Base-by-base conservation (phyloP, 1,140 invertebrate species). In the Protaetia brevitarsis region DNA sequence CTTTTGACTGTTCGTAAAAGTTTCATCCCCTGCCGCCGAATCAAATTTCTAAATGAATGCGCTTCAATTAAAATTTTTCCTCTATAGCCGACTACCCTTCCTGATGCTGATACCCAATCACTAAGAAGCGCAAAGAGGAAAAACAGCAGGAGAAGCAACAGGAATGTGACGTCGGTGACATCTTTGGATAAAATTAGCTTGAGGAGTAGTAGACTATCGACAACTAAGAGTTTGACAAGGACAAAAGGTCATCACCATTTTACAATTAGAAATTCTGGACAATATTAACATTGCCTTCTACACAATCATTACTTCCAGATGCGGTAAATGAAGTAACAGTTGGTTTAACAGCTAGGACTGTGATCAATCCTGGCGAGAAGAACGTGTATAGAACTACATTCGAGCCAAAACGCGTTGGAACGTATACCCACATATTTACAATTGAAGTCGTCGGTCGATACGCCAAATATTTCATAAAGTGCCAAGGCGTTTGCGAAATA, bases 401-500 rank as follows among this genome's bases (percentile, higher is more conserved):
- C 65, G 60, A 19, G 2, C 74, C 76, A n/a, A 60, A 68, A 58
- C 28, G n/a, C 13, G 63, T 60, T 34, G 74, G 74, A 13, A 63
- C 62, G 13, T 77, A 68, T 58, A 65, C 64, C 3, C 66, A 77
- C 62, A 57, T 21, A 0, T 77, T 71, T 60, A 56, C 27, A 0
- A 31, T 76, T 8, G 66, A 68, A 65, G 64, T 76, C 3, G 59
- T 70, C 2, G 69, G 66, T 34, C 67, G 63, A 34, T 63, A 64
- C 0, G 66, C 66, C 16, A 65, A 66, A 28, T 68, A 57, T 36
- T 26, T 45, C 23, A 64, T 77, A 0, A 63, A 63, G 16, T 75
- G 74, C 61, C 41, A 65, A 3, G 76, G 69, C 7, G 19, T 64
- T 5, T 74, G 72, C 23, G 76, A 75, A 62, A 69, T 76, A 26